A percentile compares a stretch with the other conserved stretches of the same genome.
phyloP scores from a whole-genome alignment of 2,113 vertebrate species.

The Scalopus aquaticus region DNA sequence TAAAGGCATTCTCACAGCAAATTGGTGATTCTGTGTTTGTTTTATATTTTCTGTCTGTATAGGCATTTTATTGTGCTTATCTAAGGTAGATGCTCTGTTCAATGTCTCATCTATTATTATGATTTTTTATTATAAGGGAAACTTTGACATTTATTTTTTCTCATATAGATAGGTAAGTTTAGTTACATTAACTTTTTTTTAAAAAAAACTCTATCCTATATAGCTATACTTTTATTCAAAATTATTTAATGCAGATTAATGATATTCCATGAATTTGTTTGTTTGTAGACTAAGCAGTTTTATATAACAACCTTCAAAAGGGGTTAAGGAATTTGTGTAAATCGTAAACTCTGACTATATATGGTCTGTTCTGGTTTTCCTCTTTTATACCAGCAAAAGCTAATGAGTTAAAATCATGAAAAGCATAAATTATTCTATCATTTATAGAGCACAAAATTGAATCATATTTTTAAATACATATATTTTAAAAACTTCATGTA shows the following conservation, averaged over 20 bases:
- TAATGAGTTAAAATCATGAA: neutral
- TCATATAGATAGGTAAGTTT: neutral
- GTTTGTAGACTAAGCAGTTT: neutral
- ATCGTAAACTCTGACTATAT: neutral
- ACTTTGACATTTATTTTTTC: neutral
- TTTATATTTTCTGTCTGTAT: neutral
- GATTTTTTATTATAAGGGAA: neutral
- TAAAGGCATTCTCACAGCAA: neutral
- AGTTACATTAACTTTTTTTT: neutral
- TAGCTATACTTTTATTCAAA: neutral
- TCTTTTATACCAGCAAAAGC: neutral
- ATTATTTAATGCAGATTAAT: neutral
- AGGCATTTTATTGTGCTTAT: neutral
- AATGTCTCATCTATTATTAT: neutral
- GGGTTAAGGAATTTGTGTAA: neutral
- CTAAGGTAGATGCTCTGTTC: neutral
- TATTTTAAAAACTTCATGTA: neutral
- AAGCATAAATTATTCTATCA: neutral
- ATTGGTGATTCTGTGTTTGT: neutral
- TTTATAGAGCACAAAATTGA: neutral
- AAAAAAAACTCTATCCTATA: neutral
- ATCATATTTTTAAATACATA: no score
- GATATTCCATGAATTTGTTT: neutral
- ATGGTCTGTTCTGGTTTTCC: neutral
- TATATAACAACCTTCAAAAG: neutral